Conservation (phyloP, 2,113 vertebrate genomes). For the Muntiacus reevesi region DNA sequence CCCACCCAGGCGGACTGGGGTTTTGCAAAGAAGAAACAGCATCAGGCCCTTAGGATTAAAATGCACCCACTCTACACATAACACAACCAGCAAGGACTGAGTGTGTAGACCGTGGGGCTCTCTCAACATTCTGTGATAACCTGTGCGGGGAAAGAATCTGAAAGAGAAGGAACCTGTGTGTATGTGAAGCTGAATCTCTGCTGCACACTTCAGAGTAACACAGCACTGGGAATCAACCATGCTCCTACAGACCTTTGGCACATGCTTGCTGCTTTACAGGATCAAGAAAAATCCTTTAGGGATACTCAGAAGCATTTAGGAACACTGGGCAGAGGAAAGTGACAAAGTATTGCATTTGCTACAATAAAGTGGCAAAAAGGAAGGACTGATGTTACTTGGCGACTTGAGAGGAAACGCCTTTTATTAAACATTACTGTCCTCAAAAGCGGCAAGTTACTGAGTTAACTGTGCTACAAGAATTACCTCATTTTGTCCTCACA, state of each 20-base stretch:
- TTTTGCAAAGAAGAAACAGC: not conserved
- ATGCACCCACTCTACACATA: not conserved
- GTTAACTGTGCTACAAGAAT: not conserved
- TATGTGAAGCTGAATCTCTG: not conserved
- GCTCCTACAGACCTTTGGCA: not conserved
- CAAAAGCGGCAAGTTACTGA: not conserved
- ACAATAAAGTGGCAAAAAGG: not conserved
- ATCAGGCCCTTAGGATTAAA: not conserved
- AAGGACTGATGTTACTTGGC: not conserved
- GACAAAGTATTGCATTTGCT: not conserved
- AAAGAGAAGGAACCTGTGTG: not conserved
- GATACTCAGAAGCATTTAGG: not conserved
- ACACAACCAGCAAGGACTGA: not conserved
- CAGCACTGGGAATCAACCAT: no score
- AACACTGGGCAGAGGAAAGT: not conserved
- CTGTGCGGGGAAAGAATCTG: not conserved
- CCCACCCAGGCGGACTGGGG: not conserved
- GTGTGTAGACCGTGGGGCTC: not conserved
- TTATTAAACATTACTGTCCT: not conserved
- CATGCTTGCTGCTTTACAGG: not conserved
- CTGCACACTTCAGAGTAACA: not conserved
- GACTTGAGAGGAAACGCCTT: not conserved
- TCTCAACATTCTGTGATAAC: accelerated
- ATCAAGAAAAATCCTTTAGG: not conserved
- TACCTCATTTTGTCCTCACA: not conserved